Base-by-base conservation (phyloP, 2,888 invertebrate species). In the Eupithecia abbreviata region DNA sequence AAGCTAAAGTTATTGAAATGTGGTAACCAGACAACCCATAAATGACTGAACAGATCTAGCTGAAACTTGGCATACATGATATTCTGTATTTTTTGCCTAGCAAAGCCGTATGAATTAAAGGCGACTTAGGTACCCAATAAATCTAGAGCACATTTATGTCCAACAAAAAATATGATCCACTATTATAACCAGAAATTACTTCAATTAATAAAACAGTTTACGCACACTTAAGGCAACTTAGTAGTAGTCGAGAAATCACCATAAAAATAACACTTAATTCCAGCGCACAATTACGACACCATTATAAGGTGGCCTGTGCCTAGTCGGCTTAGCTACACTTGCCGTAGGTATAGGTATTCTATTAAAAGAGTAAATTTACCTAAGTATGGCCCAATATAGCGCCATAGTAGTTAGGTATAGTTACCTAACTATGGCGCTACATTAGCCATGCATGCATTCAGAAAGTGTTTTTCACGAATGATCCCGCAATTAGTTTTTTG, bases 201-300 rank as follows among this genome's bases (percentile, higher is more conserved):
- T 91, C 92, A 93, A 94, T 93, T 93, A 93, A 93, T 93, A 93
- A 93, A 93, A 92, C 90, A 86, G 87, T 93, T 93, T 91, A 93
- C 92, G 91, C 92, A 90, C 92, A 91, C 93, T 93, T 92, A 92
- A 92, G 91, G 92, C 94, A 93, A 94, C 94, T 93, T 88, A 93
- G 94, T 93, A 94, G 93, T 92, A 90, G 93, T 93, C 91, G 91
- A 90, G 93, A 93, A 94, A 94, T 95, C 93, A 94, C 91, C 94
- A 95, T 95, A 94, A 94, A 94, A 95, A 94, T 94, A 94, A 94
- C 94, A 94, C 94, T 95, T 93, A 93, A 94, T 94, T 94, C 94
- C 90, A 93, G 93, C 87, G 91, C 90, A 92, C 94, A 91, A 94
- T 94, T 93, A 94, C 92, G 92, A 92, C 85, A 92, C 90, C 85